A percentile compares a stretch with the other conserved stretches of the same genome.
Evolutionary conservation across 2,797 vertebrate species (phyloP).

Genomic region (Mormyrus proboscirostris): DNA sequence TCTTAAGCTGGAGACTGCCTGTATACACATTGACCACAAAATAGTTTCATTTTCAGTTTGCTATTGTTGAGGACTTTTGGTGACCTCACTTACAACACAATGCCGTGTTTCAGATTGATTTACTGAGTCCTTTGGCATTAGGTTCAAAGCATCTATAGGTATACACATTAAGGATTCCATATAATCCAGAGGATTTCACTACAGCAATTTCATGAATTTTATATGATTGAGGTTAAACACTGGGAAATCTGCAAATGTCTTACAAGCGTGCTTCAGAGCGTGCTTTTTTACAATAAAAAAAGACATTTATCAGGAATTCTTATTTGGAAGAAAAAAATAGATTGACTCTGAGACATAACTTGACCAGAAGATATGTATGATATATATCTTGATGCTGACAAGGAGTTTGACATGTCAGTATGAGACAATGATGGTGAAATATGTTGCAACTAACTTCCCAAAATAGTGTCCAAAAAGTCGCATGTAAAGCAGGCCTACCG

Average conservation of each 20-base stretch:
- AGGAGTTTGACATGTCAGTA: background rate
- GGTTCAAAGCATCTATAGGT: background rate
- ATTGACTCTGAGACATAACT: background rate
- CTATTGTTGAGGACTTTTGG: background rate
- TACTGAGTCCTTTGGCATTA: background rate
- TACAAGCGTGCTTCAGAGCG: background rate
- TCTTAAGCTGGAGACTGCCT: background rate
- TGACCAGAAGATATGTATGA: background rate
- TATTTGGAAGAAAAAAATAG: background rate
- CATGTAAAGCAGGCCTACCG: background rate
- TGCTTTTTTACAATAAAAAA: background rate
- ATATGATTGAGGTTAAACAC: background rate
- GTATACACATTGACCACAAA: background rate
- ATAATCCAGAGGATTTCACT: background rate
- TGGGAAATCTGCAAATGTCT: background rate
- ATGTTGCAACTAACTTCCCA: background rate
- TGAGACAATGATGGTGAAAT: background rate
- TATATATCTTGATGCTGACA: background rate
- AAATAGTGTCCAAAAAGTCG: background rate
- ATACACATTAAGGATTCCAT: background rate
- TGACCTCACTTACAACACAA: background rate
- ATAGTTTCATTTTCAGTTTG: background rate
- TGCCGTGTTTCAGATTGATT: background rate
- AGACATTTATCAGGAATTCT: background rate
- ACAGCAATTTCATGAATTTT: background rate